Base-by-base conservation (phyloP, 2,113 vertebrate species). In the Odocoileus virginianus region DNA sequence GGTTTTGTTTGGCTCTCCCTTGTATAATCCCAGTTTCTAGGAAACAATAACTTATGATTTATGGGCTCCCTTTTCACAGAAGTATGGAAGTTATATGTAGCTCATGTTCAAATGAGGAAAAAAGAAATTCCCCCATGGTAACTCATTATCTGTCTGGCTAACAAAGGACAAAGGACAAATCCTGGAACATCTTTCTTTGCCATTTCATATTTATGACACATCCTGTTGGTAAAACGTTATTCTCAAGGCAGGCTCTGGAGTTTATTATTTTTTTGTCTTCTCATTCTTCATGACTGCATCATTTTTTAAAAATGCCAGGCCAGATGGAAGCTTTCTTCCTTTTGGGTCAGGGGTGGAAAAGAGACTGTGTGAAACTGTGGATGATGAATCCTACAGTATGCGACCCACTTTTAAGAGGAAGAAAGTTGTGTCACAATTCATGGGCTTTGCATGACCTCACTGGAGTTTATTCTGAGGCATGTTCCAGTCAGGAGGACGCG, bases 251-350 rank as follows among this genome's bases (percentile, higher is more conserved):
- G 94, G 28, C 86, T 98, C 98, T 98, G 98, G 97, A 98, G 96
- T 96, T 98, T 98, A 98, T 99, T 98, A 97, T 97, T 98, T 98
- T 98, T 98, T 97, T 93, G 76, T 97, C 55, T 97, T 84, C 94
- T 98, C 94, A 93, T 98, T 98, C 97, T 97, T 98, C 94, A 97
- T 92, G 97, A 98, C 97, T 93, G 2, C 95, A 98, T 97, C 83
- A 94, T 97, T 98, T 98, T 97, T 97, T 95, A 60, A 93, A 93
- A 93, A 85, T 96, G 89, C 97, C 93, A 93, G 54, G 30, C 85
- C 86, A 92, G 21, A 21, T 97, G 96, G 81, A 97, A 94, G 19
- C 58, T 87, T 98, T 52, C 95, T 98, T 98, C 50, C 89, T 92
- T 97, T 96, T 91, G 81, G 97, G 93, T 95, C 97, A 98, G 23